Conservation (phyloP, 53 echinoderm and acorn worm genomes). For the Crossaster papposus region DNA sequence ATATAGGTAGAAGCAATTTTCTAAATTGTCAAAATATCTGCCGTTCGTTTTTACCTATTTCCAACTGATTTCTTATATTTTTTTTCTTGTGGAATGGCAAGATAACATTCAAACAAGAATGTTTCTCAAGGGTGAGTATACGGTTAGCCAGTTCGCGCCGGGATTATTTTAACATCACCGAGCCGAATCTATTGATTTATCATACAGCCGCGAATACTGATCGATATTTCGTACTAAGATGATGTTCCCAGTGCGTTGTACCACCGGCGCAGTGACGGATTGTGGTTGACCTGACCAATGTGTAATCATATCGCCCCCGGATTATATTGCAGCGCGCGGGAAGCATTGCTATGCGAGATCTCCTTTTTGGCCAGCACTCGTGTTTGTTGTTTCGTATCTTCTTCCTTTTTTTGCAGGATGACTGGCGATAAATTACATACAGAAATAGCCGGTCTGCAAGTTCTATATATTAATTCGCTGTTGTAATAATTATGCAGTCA, state of each 20-base stretch:
- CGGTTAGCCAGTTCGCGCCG: too few relatives aligned
- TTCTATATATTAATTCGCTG: too few relatives aligned
- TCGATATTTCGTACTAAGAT: background rate
- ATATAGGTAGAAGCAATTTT: too few relatives aligned
- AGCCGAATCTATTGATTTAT: background rate
- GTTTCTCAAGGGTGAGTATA: too few relatives aligned
- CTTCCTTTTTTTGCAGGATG: background rate
- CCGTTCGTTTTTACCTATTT: too few relatives aligned
- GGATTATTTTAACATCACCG: too few relatives aligned
- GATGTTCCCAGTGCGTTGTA: background rate
- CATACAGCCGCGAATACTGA: background rate
- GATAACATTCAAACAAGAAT: too few relatives aligned
- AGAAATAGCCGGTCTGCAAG: background rate
- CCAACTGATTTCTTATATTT: too few relatives aligned
- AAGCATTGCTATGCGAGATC: background rate
- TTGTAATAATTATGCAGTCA: too few relatives aligned
- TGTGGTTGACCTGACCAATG: background rate
- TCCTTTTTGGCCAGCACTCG: background rate
- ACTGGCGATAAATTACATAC: background rate
- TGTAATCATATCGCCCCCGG: constrained; percentile 18
- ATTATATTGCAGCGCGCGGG: background rate
- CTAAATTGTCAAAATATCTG: too few relatives aligned
- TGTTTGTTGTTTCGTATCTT: background rate
- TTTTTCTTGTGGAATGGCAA: too few relatives aligned
- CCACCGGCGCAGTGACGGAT: constrained; percentile 2